Percentiles rank a stretch among this genome's conserved stretches.
phyloP scores from a whole-genome alignment of 53 echinoderm and acorn worm species.

The Holothuria leucospilota region DNA sequence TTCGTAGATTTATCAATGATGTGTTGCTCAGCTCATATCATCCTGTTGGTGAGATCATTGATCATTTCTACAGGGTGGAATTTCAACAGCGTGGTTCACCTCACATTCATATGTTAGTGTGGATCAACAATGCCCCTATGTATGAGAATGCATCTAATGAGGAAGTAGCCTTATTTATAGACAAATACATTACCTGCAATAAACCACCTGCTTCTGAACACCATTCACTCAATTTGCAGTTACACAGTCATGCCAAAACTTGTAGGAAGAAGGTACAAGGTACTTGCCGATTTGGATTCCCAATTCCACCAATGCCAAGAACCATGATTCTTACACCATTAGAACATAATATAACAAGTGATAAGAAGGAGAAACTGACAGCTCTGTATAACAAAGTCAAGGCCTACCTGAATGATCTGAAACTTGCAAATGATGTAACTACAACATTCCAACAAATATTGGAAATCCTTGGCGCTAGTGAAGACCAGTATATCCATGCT shows the following conservation, averaged over 20 bases:
- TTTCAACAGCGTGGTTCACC: too few relatives aligned
- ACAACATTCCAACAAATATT: slow-evolving; percentile 31
- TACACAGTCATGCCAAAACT: too few relatives aligned
- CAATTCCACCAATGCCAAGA: slow-evolving; percentile 39
- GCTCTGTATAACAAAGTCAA: not conserved
- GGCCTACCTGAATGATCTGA: not conserved
- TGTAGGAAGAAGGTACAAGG: too few relatives aligned
- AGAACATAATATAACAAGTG: not conserved
- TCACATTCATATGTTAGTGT: slow-evolving; percentile 33
- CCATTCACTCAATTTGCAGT: not conserved
- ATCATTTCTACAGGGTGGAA: too few relatives aligned
- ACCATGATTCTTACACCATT: slow-evolving; percentile 32
- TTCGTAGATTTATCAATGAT: too few relatives aligned
- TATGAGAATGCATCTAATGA: not conserved
- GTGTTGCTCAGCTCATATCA: too few relatives aligned
- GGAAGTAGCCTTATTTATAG: not conserved
- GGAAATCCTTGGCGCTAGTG: not conserved
- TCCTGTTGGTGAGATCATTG: too few relatives aligned
- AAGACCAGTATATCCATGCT: slow-evolving; percentile 26
- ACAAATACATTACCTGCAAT: slow-evolving; percentile 18
- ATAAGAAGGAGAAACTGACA: too few relatives aligned
- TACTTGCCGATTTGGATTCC: slow-evolving; percentile 31
- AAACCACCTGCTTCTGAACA: slow-evolving; percentile 4
- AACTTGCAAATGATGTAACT: slow-evolving; percentile 5
- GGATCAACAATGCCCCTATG: not conserved